phyloP scores from a whole-genome alignment of 2,113 vertebrate species.

The Piaya cayana region DNA sequence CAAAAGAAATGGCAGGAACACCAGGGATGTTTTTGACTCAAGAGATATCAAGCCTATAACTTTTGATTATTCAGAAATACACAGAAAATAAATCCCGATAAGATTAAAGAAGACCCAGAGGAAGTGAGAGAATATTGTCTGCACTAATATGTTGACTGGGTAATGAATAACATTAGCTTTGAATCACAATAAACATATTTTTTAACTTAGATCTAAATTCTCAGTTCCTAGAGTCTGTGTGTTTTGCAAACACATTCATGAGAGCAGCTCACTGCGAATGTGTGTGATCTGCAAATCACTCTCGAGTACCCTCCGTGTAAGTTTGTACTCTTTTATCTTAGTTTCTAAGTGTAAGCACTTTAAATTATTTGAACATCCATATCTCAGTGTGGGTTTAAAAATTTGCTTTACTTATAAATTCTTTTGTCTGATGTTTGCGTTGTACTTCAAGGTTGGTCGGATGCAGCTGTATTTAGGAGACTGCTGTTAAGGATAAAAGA shows the following conservation, averaged over 20 bases:
- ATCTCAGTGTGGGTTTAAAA: not conserved
- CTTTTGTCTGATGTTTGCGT: not conserved
- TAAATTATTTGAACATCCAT: not conserved
- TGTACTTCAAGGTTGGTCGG: not conserved
- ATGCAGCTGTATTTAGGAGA: not conserved
- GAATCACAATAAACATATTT: constrained; percentile 71
- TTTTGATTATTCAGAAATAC: constrained; percentile 74
- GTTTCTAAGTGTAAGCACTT: not conserved
- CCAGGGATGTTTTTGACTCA: constrained; percentile 65
- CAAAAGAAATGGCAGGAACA: constrained; percentile 57
- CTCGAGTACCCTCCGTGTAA: not conserved
- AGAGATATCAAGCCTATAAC: constrained; percentile 71
- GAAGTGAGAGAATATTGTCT: constrained; percentile 71
- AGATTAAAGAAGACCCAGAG: constrained; percentile 72
- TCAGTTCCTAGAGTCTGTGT: constrained; percentile 32
- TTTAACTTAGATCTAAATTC: constrained; percentile 55
- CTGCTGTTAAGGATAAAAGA: no score
- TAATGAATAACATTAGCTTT: constrained; percentile 70
- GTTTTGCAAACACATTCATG: constrained; percentile 36
- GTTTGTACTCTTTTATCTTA: constrained; percentile 10
- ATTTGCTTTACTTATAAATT: not conserved
- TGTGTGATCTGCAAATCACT: constrained; percentile 1
- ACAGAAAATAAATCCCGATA: constrained; percentile 74
- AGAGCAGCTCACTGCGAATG: constrained; percentile 11
- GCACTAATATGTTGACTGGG: constrained; percentile 65